Conservation (phyloP, 1,140 invertebrate genomes). For the Drosophila parabipectinata region DNA sequence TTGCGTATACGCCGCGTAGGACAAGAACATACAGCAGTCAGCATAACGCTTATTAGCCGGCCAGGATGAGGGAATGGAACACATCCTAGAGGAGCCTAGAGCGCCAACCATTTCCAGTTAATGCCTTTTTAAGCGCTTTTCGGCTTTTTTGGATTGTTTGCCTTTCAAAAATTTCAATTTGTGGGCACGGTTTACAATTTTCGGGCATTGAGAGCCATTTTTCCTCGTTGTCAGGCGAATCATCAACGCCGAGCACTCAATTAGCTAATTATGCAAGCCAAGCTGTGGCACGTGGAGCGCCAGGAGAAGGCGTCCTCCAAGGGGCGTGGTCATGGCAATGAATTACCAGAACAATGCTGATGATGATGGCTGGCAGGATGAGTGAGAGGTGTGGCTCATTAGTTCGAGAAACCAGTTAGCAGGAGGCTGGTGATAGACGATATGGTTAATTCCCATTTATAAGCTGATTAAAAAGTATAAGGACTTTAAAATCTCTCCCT, state of each 20-base stretch:
- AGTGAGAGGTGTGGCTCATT: constrained; percentile 29
- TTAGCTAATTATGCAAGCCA: constrained; percentile 65
- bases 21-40: constrained; percentile 29
- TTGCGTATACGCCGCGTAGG: constrained; percentile 74
- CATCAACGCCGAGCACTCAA: constrained; percentile 59
- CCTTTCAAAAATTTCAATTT: constrained; percentile 31
- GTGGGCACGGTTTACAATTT: constrained; percentile 10
- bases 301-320: constrained; percentile 8
- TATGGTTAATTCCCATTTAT: not conserved
- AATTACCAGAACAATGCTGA: constrained; percentile 26
- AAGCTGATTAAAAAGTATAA: not conserved
- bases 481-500: not conserved
- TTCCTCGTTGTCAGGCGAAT: constrained; percentile 23
- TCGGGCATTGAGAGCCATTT: constrained; percentile 7
- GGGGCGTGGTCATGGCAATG: constrained; percentile 23
- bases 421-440: not conserved
- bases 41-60: constrained; percentile 63
- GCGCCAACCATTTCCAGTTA: constrained; percentile 29
- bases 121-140: constrained; percentile 59
- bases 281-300: constrained; percentile 15
- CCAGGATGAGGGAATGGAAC: not conserved
- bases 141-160: constrained; percentile 7
- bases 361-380: constrained; percentile 38
- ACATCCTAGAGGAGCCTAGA: not conserved
- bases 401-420: not conserved